These are phyloP conservation scores for Amphiduros pacificus DNA, from an alignment of 2,888 invertebrate genomes.

Conservation along the genomic window DNA sequence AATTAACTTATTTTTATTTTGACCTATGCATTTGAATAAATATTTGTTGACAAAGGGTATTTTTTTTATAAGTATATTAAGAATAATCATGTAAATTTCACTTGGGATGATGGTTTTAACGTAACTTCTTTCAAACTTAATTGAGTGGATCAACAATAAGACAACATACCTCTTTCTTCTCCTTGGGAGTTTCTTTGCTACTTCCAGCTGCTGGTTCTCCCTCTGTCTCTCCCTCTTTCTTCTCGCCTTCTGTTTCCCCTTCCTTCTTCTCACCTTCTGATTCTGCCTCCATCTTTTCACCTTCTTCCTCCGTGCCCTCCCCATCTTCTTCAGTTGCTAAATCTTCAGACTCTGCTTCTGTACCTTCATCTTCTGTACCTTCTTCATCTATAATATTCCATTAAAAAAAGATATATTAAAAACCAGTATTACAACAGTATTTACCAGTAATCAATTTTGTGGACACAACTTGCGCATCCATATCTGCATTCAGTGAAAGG, in stretches of 20 bases:
- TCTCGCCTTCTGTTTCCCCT: not conserved
- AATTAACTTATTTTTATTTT: too few species aligned
- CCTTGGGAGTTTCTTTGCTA: too few species aligned
- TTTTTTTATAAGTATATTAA: too few species aligned
- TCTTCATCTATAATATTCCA: not conserved
- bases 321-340: not conserved
- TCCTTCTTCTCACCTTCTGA: not conserved
- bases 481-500: not conserved
- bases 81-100: too few species aligned
- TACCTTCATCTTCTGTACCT: conserved; percentile 13
- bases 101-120: too few species aligned
- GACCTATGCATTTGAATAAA: too few species aligned
- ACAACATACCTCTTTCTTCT: too few species aligned
- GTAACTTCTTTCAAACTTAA: too few species aligned
- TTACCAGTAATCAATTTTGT: not conserved
- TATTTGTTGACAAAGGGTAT: too few species aligned
- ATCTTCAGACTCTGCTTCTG: conserved; percentile 14
- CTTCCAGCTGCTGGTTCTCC: too few species aligned
- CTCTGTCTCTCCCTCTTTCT: not conserved
- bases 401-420: not conserved
- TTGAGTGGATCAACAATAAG: too few species aligned
- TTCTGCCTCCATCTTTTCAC: not conserved
- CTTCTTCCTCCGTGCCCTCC: not conserved
- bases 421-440: not conserved
- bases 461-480: not conserved